Percentiles rank a stretch among this genome's conserved stretches.
Conservation (phyloP, 2,113 vertebrate genomes). For the Lepus timidus region DNA sequence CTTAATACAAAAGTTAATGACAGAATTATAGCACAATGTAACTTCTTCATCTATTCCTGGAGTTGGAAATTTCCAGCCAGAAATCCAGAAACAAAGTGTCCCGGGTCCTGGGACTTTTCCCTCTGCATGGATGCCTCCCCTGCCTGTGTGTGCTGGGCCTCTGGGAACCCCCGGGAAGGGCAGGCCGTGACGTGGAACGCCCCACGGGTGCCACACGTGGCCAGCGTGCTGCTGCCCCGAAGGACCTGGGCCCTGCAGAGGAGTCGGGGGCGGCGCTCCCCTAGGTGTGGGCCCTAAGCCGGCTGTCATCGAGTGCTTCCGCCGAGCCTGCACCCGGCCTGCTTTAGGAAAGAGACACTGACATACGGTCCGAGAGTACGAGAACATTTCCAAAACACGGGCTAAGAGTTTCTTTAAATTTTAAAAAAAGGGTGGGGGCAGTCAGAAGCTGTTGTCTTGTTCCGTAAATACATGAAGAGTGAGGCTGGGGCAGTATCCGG, state of each 20-base stretch:
- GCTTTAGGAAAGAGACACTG: constrained; percentile 41
- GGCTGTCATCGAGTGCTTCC: neutral
- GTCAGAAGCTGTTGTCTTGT: neutral
- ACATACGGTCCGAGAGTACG: neutral
- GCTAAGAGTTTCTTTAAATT: neutral
- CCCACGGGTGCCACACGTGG: no score
- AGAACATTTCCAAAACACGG: neutral
- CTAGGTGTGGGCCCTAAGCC: neutral
- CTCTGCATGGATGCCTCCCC: neutral
- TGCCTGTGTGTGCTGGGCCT: neutral
- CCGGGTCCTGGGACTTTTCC: neutral
- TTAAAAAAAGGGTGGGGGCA: neutral
- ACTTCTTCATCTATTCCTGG: neutral
- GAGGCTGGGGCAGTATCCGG: accelerated
- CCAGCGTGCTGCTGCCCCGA: no score
- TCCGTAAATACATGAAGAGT: neutral
- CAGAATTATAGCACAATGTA: neutral
- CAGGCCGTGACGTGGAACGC: no score
- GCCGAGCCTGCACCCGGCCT: neutral
- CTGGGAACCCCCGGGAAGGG: no score
- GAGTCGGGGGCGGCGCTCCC: neutral
- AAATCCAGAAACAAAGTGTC: neutral
- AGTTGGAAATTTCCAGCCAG: neutral
- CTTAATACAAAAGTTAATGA: neutral
- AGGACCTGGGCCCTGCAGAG: neutral